Evolutionary conservation across 2,113 vertebrate genomes (phyloP).

Genomic region (Sturnus vulgaris): DNA sequence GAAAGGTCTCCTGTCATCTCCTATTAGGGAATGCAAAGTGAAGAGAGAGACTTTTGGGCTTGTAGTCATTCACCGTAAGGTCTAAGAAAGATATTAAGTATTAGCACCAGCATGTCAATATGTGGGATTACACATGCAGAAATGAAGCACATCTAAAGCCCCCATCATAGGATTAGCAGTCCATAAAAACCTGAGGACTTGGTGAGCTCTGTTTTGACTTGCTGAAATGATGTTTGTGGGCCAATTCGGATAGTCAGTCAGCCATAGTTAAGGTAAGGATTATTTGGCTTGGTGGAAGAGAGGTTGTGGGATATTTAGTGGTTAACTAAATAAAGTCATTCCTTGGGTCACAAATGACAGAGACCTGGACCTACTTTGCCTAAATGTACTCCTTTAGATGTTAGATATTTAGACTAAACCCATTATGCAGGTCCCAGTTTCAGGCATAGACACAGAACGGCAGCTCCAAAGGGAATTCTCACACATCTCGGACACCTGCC

Average conservation of each 20-base stretch:
- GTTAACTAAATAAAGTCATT: background rate
- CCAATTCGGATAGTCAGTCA: background rate
- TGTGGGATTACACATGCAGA: background rate
- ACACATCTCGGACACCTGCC: fast-evolving
- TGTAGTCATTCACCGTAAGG: background rate
- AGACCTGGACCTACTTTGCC: background rate
- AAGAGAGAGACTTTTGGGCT: background rate
- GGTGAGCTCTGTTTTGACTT: background rate
- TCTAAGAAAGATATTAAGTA: background rate
- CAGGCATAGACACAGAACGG: background rate
- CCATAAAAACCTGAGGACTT: background rate
- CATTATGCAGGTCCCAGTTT: background rate
- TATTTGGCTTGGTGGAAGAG: background rate
- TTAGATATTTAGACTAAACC: background rate
- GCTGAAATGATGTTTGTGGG: background rate
- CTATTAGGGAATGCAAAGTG: background rate
- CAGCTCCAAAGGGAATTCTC: background rate
- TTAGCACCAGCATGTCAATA: background rate
- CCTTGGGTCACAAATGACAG: background rate
- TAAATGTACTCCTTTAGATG: background rate
- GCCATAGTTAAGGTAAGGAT: background rate
- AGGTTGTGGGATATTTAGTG: background rate
- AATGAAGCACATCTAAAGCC: background rate
- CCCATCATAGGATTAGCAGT: background rate
- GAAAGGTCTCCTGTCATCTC: background rate